A percentile compares a stretch with the other conserved stretches of the same genome.
Evolutionary conservation across 2,113 vertebrate genomes (phyloP).

Genomic region (Oxygymnocypris stewartii): DNA sequence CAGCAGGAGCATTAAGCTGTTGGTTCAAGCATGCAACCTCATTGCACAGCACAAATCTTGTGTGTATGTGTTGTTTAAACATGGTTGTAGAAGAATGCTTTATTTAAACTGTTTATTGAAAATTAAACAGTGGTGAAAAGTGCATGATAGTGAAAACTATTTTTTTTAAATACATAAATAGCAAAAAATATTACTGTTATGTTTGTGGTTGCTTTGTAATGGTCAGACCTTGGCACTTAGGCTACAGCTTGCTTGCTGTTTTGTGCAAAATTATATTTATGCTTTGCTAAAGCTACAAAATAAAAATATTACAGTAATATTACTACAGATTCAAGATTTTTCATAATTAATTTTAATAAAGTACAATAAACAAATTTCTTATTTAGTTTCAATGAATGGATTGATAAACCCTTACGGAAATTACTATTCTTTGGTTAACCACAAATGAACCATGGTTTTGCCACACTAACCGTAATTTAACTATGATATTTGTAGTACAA

Average conservation of each 20-base stretch:
- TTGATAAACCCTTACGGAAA: too few relatives aligned
- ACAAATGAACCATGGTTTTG: too few relatives aligned
- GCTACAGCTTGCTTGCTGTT: background rate
- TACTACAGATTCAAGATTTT: background rate
- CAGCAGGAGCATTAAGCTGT: constrained; percentile 46
- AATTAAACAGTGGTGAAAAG: background rate
- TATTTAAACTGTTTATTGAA: background rate
- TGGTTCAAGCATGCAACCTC: constrained; percentile 54
- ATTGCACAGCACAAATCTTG: constrained; percentile 46
- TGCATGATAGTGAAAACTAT: background rate
- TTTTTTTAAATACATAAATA: background rate
- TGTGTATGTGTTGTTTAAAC: background rate
- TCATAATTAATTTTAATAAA: background rate
- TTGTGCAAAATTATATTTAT: background rate
- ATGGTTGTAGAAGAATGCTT: background rate
- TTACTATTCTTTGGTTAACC: too few relatives aligned
- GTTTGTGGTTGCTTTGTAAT: background rate
- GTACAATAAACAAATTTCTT: background rate
- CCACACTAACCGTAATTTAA: too few relatives aligned
- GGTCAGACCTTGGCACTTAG: background rate
- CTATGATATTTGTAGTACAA: too few relatives aligned
- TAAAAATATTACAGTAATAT: background rate
- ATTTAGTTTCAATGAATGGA: background rate
- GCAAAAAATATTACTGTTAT: background rate
- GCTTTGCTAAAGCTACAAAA: background rate